A percentile compares a stretch with the other conserved stretches of the same genome.
These are phyloP conservation scores for Pristionchus arcanus DNA, from an alignment of 2,888 invertebrate genomes.

Conservation along the genomic window DNA sequence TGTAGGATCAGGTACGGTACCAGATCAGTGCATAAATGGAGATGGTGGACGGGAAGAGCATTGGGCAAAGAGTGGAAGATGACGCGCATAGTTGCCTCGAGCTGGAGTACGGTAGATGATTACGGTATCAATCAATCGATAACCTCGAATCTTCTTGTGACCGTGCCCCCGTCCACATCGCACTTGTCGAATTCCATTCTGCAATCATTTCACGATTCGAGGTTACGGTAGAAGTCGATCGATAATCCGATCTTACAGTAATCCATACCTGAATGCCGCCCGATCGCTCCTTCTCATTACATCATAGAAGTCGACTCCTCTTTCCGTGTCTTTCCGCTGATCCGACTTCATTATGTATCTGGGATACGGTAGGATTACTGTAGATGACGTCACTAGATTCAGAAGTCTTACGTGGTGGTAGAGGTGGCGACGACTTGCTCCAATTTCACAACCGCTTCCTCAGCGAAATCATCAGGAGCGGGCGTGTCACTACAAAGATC, in stretches of 20 bases:
- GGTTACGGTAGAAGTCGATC: neutral
- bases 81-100: constrained; percentile 1
- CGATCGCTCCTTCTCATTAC: constrained; percentile 2
- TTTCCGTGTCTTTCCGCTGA: neutral
- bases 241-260: neutral
- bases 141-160: constrained; percentile 2
- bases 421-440: constrained; percentile 14
- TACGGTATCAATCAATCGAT: neutral
- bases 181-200: constrained; percentile 35
- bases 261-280: neutral
- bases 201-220: neutral
- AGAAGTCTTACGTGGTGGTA: neutral
- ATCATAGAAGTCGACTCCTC: constrained; percentile 1
- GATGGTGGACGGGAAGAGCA: neutral
- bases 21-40: constrained; percentile 9
- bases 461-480: constrained; percentile 27
- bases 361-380: neutral
- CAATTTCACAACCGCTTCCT: neutral
- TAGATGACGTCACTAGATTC: neutral
- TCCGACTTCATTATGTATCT: constrained; percentile 21
- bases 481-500: neutral
- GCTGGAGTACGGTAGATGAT: neutral
- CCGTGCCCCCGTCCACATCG: neutral
- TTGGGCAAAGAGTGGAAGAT: neutral
- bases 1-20: neutral